Evolutionary conservation across 1,140 invertebrate genomes (phyloP), one percentile per base, ranked within the genome.

Genomic region (Lordiphosa collinella): DNA sequence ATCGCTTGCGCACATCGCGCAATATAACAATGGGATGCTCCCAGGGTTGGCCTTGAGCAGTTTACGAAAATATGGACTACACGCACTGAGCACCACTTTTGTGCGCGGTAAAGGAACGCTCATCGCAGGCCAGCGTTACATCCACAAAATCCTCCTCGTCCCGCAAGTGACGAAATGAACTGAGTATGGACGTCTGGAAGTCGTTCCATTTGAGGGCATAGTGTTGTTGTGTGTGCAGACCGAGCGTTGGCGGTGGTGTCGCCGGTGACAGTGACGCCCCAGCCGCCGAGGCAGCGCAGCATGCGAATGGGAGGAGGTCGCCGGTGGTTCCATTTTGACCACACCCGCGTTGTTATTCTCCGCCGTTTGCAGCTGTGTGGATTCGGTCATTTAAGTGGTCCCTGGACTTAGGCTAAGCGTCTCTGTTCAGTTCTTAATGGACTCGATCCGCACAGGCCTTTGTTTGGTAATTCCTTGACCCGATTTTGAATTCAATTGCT

Each of bases 151-250:
- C 95, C 90, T 95, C 94, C 89, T 95, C 94, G 88, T 96, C 95
- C 16, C 94, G 91, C 59, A 97, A 91, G 88, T 95, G 93, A 52
- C 95, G 92, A 90, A 97, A 97, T 44, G 95, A 96, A 53, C 92
- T 95, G 50, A 97, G 91, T 87, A 97, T 96, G 76, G 95, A 96
- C 50, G 94, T 93, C 89, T 96, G 95, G 91, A 96, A 97, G 90
- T 97, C 96, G 89, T 97, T 97, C 96, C 96, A 97, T 86, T 95
- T 93, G 82, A 97, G 92, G 89, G 95, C 96, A 90, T 97, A 97
- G 88, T 96, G 95, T 91, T 97, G 96, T 47, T 76, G 86, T 7
- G 61, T 54, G 16, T 62, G 60, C 2, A 29, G 63, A 25, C 44
- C 47, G 41, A n/a, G 9, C 14, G 58, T 68, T n/a, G 69, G 49